phyloP scores from a whole-genome alignment of 2,888 invertebrate genomes.

The Phlogophora meticulosa region DNA sequence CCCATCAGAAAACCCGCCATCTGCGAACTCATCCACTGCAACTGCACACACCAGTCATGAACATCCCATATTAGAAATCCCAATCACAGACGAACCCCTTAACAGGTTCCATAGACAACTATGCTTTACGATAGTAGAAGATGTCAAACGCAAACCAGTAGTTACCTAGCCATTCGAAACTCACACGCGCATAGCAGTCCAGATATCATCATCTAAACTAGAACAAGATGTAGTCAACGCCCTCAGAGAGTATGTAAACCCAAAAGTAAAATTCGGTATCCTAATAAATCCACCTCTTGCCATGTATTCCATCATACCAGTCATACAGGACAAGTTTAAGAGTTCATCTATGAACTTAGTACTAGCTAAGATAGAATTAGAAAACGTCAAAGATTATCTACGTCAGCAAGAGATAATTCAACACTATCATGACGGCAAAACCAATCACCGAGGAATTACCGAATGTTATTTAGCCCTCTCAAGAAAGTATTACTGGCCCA shows the following conservation, averaged over 20 bases:
- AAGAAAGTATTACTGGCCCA: not conserved
- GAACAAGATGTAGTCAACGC: not conserved
- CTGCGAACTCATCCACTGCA: slow-evolving; percentile 1
- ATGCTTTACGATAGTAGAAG: not conserved
- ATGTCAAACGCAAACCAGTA: too few species aligned
- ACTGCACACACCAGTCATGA: not conserved
- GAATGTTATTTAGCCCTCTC: not conserved
- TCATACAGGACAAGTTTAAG: not conserved
- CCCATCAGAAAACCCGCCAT: not conserved
- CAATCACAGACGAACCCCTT: slow-evolving; percentile 12
- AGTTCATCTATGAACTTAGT: too few species aligned
- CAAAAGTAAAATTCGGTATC: not conserved
- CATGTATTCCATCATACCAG: not conserved
- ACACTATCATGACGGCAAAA: slow-evolving; percentile 2
- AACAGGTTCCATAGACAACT: slow-evolving; percentile 6
- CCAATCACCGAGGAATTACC: not conserved
- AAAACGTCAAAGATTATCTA: not conserved
- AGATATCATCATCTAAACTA: slow-evolving; percentile 6
- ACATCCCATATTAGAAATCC: not conserved
- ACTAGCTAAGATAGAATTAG: not conserved
- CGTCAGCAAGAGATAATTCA: not conserved
- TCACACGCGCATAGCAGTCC: not conserved
- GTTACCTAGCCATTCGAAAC: slow-evolving; percentile 1
- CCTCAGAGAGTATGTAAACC: not conserved
- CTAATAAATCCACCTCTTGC: not conserved